Evolutionary conservation across 2,888 invertebrate genomes (phyloP).

Genomic region (Pheosia tremula): DNA sequence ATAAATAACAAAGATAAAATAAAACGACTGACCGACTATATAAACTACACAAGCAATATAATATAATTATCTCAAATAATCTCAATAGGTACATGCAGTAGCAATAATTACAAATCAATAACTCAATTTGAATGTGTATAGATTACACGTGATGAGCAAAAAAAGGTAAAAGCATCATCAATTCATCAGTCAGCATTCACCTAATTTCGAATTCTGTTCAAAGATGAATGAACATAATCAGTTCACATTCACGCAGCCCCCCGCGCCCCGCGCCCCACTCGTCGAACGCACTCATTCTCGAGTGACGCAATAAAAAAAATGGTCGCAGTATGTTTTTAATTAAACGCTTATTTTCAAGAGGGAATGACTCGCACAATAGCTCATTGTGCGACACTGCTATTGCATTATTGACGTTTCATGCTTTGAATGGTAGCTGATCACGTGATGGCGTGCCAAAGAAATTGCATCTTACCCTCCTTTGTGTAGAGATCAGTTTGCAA

Average conservation of each 20-base stretch:
- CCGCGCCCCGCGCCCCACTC: conserved; percentile 32
- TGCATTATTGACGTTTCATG: conserved; percentile 54
- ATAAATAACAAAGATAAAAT: too few relatives aligned
- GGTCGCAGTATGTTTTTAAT: conserved; percentile 56
- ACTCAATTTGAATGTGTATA: conserved; percentile 22
- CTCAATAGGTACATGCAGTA: conserved; percentile 12
- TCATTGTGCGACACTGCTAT: conserved; percentile 56
- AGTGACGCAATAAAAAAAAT: conserved; percentile 45
- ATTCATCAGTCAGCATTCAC: conserved; percentile 56
- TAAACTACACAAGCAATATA: conserved; percentile 9
- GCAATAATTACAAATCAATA: conserved; percentile 16
- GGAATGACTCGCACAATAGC: conserved; percentile 57
- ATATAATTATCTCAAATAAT: conserved; percentile 7
- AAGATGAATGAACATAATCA: conserved; percentile 58
- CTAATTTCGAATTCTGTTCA: conserved; percentile 40
- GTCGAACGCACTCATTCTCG: conserved; percentile 36
- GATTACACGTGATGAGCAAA: conserved; percentile 35
- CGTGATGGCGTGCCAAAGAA: conserved; percentile 8
- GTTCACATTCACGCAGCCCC: conserved; percentile 40
- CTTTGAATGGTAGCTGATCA: conserved; percentile 43
- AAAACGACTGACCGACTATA: too few relatives aligned
- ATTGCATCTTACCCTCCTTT: conserved; percentile 10
- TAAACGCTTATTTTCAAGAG: conserved; percentile 60
- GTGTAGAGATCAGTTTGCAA: conserved; percentile 12
- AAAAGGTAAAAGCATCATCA: conserved; percentile 38